A percentile compares a stretch with the other conserved stretches of the same genome.
These are phyloP conservation scores for Bimastos eiseni DNA, from an alignment of 2,888 invertebrate species.

Conservation along the genomic window DNA sequence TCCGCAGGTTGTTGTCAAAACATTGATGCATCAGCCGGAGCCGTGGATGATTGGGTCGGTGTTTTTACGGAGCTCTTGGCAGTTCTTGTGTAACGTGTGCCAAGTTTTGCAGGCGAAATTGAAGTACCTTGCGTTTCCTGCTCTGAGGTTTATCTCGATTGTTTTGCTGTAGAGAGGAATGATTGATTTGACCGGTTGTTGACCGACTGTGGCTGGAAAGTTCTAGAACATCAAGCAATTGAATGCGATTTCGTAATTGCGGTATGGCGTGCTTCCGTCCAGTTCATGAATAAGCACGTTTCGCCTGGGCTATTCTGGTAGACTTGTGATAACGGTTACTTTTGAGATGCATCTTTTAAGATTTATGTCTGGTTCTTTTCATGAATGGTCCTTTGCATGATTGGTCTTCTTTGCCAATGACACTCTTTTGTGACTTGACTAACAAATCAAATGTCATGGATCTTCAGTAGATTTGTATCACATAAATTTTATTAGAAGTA, in stretches of 20 bases:
- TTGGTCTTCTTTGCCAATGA: not conserved
- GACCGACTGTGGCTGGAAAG: not conserved
- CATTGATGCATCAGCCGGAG: not conserved
- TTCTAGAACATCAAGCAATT: not conserved
- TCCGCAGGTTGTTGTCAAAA: not conserved
- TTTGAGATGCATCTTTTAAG: too few species aligned
- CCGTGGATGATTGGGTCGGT: not conserved
- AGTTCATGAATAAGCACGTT: not conserved
- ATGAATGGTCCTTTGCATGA: not conserved
- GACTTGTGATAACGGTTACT: not conserved
- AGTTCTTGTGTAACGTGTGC: not conserved
- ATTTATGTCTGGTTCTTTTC: not conserved
- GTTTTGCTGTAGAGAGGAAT: not conserved
- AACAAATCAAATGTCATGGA: too few species aligned
- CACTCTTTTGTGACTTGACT: not conserved
- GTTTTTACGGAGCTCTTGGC: not conserved
- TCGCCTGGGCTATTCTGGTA: not conserved
- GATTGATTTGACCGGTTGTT: not conserved
- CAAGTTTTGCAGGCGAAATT: not conserved
- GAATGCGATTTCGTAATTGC: not conserved
- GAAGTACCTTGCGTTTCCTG: not conserved
- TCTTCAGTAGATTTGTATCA: too few species aligned
- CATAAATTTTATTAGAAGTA: too few species aligned
- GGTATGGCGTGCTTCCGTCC: not conserved
- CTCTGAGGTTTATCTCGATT: not conserved